These are phyloP conservation scores for Axinella damicornis DNA, from an alignment of 37 sponge, comb jelly and placozoan species.

Conservation along the genomic window DNA sequence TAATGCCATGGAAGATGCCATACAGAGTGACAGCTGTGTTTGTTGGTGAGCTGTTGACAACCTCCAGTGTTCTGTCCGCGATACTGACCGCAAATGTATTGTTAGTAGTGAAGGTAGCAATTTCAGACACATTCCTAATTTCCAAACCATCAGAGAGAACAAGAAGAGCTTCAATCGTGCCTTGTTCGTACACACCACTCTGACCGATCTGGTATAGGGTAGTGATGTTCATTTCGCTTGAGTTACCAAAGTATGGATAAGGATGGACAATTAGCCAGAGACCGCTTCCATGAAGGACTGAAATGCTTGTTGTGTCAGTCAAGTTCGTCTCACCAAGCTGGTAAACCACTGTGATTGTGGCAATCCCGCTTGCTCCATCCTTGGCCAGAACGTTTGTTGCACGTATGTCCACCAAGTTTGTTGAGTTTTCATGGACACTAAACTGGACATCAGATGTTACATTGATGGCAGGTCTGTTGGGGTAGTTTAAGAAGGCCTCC, in stretches of 20 bases:
- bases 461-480: neutral
- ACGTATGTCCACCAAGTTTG: neutral
- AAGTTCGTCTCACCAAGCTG: neutral
- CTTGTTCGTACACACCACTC: conserved; percentile 41
- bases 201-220: conserved; percentile 29
- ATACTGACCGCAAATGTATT: too few species aligned
- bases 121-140: conserved; percentile 10
- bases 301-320: neutral
- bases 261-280: neutral
- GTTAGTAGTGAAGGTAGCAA: neutral
- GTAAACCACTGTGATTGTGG: neutral
- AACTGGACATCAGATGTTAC: neutral
- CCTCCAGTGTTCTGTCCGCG: neutral
- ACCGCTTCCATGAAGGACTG: neutral
- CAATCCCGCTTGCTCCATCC: neutral
- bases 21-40: neutral
- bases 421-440: neutral
- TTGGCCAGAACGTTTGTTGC: neutral
- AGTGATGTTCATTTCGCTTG: neutral
- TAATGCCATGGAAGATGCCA: neutral
- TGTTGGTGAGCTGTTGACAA: neutral
- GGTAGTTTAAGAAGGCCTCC: conserved; percentile 1
- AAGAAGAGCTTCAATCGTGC: neutral
- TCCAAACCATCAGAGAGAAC: conserved; percentile 7
- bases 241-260: conserved; percentile 16